phyloP scores from a whole-genome alignment of 2,797 vertebrate genomes.

The Cottoperca gobio region DNA sequence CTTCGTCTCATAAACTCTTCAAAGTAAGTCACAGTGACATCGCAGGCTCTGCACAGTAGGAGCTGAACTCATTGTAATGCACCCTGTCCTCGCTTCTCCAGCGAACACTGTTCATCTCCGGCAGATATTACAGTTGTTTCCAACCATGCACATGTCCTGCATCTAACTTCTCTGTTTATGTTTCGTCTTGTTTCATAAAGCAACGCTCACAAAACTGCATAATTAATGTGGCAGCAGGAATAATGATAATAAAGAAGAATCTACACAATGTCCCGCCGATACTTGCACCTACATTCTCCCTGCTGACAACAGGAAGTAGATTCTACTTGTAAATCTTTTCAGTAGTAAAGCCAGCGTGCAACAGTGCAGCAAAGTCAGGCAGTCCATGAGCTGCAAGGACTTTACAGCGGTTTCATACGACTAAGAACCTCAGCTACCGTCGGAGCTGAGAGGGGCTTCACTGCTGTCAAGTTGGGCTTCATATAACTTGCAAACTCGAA shows the following conservation, averaged over 20 bases:
- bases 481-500: conserved; percentile 56
- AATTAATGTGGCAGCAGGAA: not conserved
- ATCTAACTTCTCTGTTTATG: not conserved
- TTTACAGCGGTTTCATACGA: conserved; percentile 15
- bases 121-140: not conserved
- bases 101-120: conserved; percentile 7
- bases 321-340: not conserved
- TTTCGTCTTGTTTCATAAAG: not conserved
- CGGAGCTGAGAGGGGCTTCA: conserved; percentile 24
- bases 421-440: conserved; percentile 29
- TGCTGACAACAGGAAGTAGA: not conserved
- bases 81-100: conserved; percentile 1
- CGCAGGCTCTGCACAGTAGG: conserved; percentile 7
- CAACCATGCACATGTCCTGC: not conserved
- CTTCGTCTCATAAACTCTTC: conserved; percentile 25
- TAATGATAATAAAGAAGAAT: not conserved
- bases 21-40: conserved; percentile 40
- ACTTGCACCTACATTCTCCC: not conserved
- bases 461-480: conserved; percentile 53
- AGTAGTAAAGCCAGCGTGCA: not conserved
- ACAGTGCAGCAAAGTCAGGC: not conserved
- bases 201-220: conserved; percentile 4
- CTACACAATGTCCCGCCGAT: not conserved
- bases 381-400: conserved; percentile 18
- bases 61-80: conserved; percentile 32